A percentile compares a stretch with the other conserved stretches of the same genome.
Conservation (phyloP, 2,113 vertebrate species). For the Candoia aspera region DNA sequence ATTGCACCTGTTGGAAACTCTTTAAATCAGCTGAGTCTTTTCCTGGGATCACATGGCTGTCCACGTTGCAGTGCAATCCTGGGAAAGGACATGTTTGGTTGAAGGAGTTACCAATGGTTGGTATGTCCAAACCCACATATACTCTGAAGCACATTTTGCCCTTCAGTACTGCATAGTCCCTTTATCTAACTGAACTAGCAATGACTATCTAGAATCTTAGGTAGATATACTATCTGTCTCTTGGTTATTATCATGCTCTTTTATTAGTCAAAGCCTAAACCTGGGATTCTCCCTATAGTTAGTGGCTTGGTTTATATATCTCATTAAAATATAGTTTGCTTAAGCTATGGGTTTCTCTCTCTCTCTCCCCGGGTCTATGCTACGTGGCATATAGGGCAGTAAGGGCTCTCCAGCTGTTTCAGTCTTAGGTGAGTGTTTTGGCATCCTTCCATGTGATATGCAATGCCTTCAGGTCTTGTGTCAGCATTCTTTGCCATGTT, state of each 20-base stretch:
- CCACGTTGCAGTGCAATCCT: neutral
- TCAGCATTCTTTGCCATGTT: too few relatives aligned
- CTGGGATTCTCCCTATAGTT: too few relatives aligned
- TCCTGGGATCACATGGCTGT: neutral
- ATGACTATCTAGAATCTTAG: neutral
- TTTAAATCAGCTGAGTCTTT: neutral
- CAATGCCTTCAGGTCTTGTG: too few relatives aligned
- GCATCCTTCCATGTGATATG: too few relatives aligned
- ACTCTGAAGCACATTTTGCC: neutral
- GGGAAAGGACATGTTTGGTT: neutral
- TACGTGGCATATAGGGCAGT: too few relatives aligned
- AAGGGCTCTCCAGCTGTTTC: too few relatives aligned
- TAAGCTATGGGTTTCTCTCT: neutral
- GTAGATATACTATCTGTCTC: neutral
- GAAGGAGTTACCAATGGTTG: neutral
- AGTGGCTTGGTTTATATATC: too few relatives aligned
- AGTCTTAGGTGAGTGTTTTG: too few relatives aligned
- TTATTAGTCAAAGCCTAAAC: neutral
- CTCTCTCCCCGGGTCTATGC: too few relatives aligned
- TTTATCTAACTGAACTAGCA: neutral
- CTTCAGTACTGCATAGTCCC: neutral
- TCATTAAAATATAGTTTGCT: too few relatives aligned
- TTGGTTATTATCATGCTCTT: neutral
- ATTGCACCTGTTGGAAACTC: neutral
- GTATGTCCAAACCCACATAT: neutral